Evolutionary conservation across 2,888 invertebrate species (phyloP), one percentile per base, ranked within the genome.

Genomic region (Junonia oenone): DNA sequence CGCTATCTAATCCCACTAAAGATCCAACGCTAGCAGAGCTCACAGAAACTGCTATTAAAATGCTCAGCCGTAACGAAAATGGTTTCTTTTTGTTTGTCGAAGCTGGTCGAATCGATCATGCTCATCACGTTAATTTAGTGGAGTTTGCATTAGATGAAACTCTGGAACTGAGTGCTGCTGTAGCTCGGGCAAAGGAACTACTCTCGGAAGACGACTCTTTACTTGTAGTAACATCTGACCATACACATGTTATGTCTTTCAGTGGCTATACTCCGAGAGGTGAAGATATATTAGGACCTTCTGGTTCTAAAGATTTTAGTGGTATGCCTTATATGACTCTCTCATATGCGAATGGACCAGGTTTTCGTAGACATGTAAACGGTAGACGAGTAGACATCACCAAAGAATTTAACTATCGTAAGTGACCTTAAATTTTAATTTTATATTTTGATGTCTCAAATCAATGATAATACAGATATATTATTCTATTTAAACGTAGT

Each of bases 41-140:
- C 6, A 68, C 70, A 5, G 69, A 68, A 80, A 91, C 91, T 19
- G 95, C 96, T 0, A 93, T 96, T 38, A 86, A 92, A 59, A 81
- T 94, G 22, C 81, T 96, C 48, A 81, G 87, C 31, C 92, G 91
- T 63, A 86, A 91, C 62, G 76, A 81, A 6, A 86, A 93, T 2
- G 95, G 95, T 0, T 96, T 90, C 71, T 94, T 95, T 67, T 78
- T 95, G 2, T 92, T 95, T 70, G 93, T 95, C 8, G 93, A 93
- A 75, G 93, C 67, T 61, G 93, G 91, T 0, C 79, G 89, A 62
- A 93, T 93, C 47, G 93, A 93, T 68, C 88, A 90, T 56, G 93
- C 91, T 0, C 93, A 93, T 71, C 94, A 94, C 67, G 81, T 77
- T 0, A 91, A 76, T 31, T 70, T 66, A 60, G 91, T 91, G 0